Percentiles rank a stretch among this genome's conserved stretches.
phyloP scores from a whole-genome alignment of 2,113 vertebrate species.

The Tonatia bakeri region DNA sequence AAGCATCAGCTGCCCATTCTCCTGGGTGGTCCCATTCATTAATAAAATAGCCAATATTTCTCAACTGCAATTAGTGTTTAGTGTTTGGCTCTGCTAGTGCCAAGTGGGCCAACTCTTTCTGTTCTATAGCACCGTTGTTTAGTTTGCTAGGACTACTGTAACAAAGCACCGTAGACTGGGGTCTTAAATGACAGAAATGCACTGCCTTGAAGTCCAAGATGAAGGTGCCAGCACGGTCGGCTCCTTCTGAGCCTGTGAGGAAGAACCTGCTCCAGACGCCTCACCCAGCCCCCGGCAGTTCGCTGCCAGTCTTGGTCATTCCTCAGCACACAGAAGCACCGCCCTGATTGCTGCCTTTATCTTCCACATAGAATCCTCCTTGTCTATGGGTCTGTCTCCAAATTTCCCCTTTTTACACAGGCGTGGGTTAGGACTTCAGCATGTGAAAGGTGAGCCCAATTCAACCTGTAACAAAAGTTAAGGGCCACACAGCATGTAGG shows the following conservation, averaged over 20 bases:
- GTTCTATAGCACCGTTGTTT: background rate
- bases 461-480: background rate
- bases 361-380: background rate
- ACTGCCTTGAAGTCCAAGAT: background rate
- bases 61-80: background rate
- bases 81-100: background rate
- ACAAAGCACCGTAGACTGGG: background rate
- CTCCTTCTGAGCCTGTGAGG: background rate
- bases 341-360: background rate
- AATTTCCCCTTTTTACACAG: background rate
- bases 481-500: accelerated
- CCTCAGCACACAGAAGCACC: background rate
- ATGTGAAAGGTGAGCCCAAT: background rate
- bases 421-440: background rate
- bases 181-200: background rate
- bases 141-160: background rate
- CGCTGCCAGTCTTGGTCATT: background rate
- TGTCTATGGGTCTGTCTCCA: background rate
- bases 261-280: background rate
- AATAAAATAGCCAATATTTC: background rate
- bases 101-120: background rate
- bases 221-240: background rate
- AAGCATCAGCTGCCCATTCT: background rate
- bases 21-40: background rate
- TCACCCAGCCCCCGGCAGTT: background rate